Evolutionary conservation across 92 coral and sea anemone species (phyloP).

Genomic region (Siderastrea siderea): DNA sequence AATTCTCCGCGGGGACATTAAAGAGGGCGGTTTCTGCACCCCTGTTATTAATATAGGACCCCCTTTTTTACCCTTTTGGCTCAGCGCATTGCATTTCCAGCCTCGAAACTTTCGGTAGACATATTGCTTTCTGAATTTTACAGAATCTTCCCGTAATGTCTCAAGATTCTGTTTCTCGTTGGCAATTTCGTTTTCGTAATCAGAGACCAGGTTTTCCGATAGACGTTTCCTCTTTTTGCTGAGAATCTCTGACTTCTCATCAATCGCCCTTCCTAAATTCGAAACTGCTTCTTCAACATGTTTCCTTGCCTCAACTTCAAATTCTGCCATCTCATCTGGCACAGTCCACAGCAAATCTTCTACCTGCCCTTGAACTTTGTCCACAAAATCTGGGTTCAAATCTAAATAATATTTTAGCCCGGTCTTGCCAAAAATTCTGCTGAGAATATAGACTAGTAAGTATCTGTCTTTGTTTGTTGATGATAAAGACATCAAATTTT

Average conservation of each 20-base stretch:
- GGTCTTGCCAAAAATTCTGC: neutral
- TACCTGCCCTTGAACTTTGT: neutral
- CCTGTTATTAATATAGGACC: constrained; percentile 23
- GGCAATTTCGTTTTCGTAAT: neutral
- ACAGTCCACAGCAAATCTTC: neutral
- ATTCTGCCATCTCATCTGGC: neutral
- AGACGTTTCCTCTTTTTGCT: neutral
- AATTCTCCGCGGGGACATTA: constrained; percentile 36
- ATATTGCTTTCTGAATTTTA: neutral
- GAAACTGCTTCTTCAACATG: neutral
- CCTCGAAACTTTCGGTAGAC: neutral
- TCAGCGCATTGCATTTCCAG: neutral
- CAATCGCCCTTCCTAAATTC: neutral
- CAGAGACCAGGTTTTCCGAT: neutral
- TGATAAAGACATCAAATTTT: neutral
- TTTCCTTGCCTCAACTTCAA: neutral
- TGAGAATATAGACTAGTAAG: neutral
- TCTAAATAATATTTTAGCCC: neutral
- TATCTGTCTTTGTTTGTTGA: neutral
- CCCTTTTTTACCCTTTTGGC: neutral
- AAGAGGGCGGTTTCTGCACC: constrained; percentile 38
- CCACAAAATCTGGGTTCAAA: neutral
- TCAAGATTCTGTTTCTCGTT: neutral
- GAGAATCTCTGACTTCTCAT: neutral
- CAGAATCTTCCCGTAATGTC: neutral